Evolutionary conservation across 2,797 vertebrate genomes (phyloP), one percentile per base, ranked within the genome.

Genomic region (Spinus olivaceus): DNA sequence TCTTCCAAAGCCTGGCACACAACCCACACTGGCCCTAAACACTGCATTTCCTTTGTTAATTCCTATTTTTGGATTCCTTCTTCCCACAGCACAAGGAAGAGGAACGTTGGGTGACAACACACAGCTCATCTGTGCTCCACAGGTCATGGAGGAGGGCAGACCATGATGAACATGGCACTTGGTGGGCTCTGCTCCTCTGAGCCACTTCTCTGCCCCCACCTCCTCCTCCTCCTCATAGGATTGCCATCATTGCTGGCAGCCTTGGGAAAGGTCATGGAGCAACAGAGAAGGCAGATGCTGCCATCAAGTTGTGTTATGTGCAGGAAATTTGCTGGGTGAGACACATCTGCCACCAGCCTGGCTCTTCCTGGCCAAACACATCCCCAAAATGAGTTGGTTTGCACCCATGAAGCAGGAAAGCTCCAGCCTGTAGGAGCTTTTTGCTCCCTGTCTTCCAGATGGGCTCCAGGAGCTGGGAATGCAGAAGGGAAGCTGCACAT

Each of bases 1-100:
- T 61, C 85, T 96, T 74, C 94, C 88, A 63, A 5, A 64, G 93
- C 49, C 95, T 90, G 95, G 97, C 93, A 81, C 83, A 88, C 88
- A 89, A 90, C 64, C 84, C 49, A 21, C 37, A 35, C 35, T 35
- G 3, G 94, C 93, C 92, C 86, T 67, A 57, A 97, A 92, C 72
- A 20, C 54, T 4, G 79, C 88, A 54, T 92, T 84, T 77, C 86
- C 11, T 84, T 74, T 46, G 80, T 33, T 90, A 74, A 80, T 73
- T 88, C 89, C 71, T 82, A 71, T 44, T 93, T 94, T 77, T 91
- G 53, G 64, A 50, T 81, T 88, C 80, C 97, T 94, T 86, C 88
- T 89, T 94, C 71, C 81, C 32, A 1, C 28, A 32, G 77, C 15
- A 51, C 16, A 1, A 12, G 86, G 78, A 77, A 74, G 59, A 80